Evolutionary conservation across 1,140 invertebrate genomes (phyloP).

Genomic region (Zaprionus taronus): DNA sequence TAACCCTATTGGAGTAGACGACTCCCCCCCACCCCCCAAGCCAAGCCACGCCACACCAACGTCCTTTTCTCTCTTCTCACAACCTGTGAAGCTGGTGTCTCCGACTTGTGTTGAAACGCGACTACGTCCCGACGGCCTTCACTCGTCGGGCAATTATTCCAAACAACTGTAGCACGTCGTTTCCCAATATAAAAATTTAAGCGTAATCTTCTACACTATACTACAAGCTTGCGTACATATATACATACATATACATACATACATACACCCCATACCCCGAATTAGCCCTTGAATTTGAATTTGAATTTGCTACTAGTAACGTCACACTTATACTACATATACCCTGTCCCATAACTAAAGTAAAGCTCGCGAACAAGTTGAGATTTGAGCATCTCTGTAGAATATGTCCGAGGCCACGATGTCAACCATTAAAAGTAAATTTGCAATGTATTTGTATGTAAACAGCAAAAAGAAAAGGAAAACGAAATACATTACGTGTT

Average conservation of each 20-base stretch:
- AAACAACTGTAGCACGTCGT: constrained; percentile 31
- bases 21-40: constrained; percentile 51
- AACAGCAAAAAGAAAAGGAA: constrained; percentile 82
- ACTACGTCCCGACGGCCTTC: constrained; percentile 21
- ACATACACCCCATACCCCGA: constrained; percentile 14
- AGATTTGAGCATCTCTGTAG: constrained; percentile 39
- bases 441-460: constrained; percentile 82
- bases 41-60: constrained; percentile 23
- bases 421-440: constrained; percentile 74
- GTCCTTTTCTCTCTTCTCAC: constrained; percentile 17
- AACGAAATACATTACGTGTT: constrained; percentile 59
- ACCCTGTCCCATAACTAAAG: constrained; percentile 20
- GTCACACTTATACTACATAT: constrained; percentile 4
- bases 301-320: constrained; percentile 50
- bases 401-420: constrained; percentile 45
- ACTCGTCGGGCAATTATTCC: constrained; percentile 18
- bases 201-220: constrained; percentile 20
- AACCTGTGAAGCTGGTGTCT: constrained; percentile 55
- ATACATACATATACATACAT: constrained; percentile 17
- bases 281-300: constrained; percentile 37
- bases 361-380: constrained; percentile 54
- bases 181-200: constrained; percentile 29
- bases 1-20: constrained; percentile 88
- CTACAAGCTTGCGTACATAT: constrained; percentile 37
- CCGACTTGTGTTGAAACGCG: constrained; percentile 45